Base-by-base conservation (phyloP, 1,140 invertebrate genomes). In the Cherax destructor region DNA sequence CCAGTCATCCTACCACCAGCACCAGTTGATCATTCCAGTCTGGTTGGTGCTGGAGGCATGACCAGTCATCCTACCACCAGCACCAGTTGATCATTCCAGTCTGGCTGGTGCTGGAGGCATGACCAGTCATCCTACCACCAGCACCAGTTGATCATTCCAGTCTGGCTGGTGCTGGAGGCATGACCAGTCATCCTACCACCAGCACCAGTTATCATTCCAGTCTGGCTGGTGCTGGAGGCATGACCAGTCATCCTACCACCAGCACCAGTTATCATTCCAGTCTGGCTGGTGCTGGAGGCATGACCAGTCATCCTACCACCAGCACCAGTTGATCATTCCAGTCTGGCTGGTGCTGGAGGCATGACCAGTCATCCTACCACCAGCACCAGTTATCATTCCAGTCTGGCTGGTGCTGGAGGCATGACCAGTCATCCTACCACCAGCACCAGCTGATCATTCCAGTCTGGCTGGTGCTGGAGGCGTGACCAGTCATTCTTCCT, bases 101-200 rank as follows among this genome's bases (percentile, higher is more conserved):
- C 76, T 86, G 50, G 74, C n/a, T n/a, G 0, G 50, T 50, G 74
- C 18, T 77, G 21, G 59, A 76, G 85, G 85, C 85, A 86, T 86
- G 85, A 86, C 0, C 30, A 41, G 30, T 41, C 30, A 41, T 41
- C 30, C 30, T 41, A 1, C 30, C 30, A 41, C 30, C 30, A 41
- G 0, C 30, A 41, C 30, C 30, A 2, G 30, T 41, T 41, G 30
- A 41, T 41, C 30, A 41, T 41, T 41, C n/a, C n/a, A 86, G 85
- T 78, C 76, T 86, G 50, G 74, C n/a, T n/a, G 0, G 50, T 50
- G 74, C 18, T 77, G 21, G 59, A 76, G 85, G 85, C 85, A 86
- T 86, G 85, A 86, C 0, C 30, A 41, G 30, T 41, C 30, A 41
- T 41, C 30, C 30, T 41, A 1, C 30, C 30, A 41, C 30, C 30